Conservation (phyloP, 2,113 vertebrate species). For the Meriones unguiculatus region DNA sequence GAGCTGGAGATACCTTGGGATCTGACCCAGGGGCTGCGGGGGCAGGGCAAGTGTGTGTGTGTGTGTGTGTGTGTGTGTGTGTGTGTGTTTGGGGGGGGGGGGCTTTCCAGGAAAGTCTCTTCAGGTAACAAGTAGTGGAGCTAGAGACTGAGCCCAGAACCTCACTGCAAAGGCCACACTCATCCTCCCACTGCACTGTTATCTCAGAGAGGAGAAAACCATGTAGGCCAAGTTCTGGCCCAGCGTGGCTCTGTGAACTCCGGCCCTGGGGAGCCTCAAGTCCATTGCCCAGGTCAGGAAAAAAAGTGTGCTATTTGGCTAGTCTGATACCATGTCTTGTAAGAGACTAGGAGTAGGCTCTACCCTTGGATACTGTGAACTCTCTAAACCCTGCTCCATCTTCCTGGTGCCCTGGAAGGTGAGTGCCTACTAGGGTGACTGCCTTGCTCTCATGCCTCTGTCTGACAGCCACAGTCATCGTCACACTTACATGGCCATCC, state of each 20-base stretch:
- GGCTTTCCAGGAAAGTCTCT: neutral
- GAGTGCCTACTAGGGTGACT: neutral
- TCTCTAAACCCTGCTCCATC: neutral
- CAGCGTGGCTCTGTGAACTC: neutral
- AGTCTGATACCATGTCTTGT: neutral
- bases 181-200: neutral
- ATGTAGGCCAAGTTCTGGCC: no score
- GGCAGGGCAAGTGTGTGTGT: no score
- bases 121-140: neutral
- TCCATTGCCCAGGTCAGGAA: neutral
- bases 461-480: neutral
- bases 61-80: no score
- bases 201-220: neutral
- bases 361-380: neutral
- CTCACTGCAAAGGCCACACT: fast-evolving
- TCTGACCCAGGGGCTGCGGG: neutral
- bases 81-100: no score
- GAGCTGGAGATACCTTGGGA: neutral
- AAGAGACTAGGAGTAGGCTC: neutral
- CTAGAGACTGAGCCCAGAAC: neutral
- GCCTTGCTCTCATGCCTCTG: neutral
- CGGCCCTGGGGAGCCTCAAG: neutral
- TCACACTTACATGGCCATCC: fast-evolving
- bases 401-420: neutral
- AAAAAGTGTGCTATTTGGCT: neutral